Conservation (phyloP, 2,888 invertebrate genomes). For the Stegana nigrithorax region DNA sequence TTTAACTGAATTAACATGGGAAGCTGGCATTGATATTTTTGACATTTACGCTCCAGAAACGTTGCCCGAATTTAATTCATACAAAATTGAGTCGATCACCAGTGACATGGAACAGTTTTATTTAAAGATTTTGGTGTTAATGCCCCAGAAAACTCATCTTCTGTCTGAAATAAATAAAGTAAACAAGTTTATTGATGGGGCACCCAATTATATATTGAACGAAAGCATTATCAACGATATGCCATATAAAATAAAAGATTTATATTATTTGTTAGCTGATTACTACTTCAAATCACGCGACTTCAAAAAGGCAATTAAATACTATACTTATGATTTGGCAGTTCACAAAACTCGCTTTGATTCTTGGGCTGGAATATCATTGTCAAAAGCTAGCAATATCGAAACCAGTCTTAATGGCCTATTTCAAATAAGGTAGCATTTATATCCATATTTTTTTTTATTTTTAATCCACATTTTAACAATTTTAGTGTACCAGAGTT, state of each 20-base stretch:
- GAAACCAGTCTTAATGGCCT: conserved; percentile 85
- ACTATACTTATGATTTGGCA: conserved; percentile 85
- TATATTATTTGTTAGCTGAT: conserved; percentile 93
- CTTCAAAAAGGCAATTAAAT: conserved; percentile 79
- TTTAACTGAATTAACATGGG: conserved; percentile 79
- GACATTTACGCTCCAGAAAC: conserved; percentile 84
- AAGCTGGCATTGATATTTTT: conserved; percentile 79
- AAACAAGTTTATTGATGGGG: conserved; percentile 77
- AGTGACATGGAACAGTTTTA: conserved; percentile 82
- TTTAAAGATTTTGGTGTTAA: conserved; percentile 76
- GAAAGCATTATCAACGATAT: conserved; percentile 70
- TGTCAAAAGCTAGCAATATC: conserved; percentile 81
- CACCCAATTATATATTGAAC: conserved; percentile 71
- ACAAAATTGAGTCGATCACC: conserved; percentile 81
- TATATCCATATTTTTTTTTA: too few relatives aligned
- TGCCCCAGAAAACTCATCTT: conserved; percentile 79
- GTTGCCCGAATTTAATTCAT: conserved; percentile 85
- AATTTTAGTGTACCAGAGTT: conserved; percentile 33
- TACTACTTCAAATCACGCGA: conserved; percentile 92
- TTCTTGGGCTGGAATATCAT: conserved; percentile 92
- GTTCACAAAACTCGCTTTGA: conserved; percentile 84
- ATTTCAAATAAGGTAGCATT: conserved; percentile 72
- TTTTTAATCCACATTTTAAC: background rate
- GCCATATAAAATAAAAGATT: conserved; percentile 76
- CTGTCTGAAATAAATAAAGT: conserved; percentile 74